Evolutionary conservation across 2,797 vertebrate species (phyloP).

Genomic region (Notoglanidium macrostoma): DNA sequence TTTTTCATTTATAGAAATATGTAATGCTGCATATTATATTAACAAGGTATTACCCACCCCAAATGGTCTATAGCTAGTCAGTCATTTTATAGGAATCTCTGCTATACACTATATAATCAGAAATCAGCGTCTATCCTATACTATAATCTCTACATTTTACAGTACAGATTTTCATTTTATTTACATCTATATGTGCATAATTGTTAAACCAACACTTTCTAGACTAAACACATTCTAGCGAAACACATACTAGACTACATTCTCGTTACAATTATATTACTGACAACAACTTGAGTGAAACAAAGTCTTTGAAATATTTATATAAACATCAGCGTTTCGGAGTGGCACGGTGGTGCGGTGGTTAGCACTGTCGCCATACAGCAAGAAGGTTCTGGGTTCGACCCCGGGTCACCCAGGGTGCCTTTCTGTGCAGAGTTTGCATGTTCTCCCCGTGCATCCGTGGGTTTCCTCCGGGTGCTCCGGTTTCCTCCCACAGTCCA

Average conservation of each 20-base stretch:
- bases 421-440: no score
- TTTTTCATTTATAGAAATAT: constrained; percentile 52
- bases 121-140: neutral
- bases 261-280: no score
- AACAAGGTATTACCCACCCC: constrained; percentile 32
- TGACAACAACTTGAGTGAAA: no score
- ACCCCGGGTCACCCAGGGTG: no score
- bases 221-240: neutral
- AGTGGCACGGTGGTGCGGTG: no score
- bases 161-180: neutral
- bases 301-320: no score
- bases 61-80: constrained; percentile 29
- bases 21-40: constrained; percentile 46
- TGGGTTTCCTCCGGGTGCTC: no score
- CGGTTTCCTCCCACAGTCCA: no score
- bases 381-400: no score
- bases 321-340: no score
- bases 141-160: neutral
- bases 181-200: neutral
- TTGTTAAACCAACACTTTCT: neutral
- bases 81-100: constrained; percentile 38
- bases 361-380: no score
- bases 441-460: no score
- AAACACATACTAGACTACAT: neutral
- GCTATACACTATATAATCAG: neutral